Evolutionary conservation across 2,888 invertebrate genomes (phyloP), one percentile per base, ranked within the genome.

Genomic region (Aleiodes testaceus): DNA sequence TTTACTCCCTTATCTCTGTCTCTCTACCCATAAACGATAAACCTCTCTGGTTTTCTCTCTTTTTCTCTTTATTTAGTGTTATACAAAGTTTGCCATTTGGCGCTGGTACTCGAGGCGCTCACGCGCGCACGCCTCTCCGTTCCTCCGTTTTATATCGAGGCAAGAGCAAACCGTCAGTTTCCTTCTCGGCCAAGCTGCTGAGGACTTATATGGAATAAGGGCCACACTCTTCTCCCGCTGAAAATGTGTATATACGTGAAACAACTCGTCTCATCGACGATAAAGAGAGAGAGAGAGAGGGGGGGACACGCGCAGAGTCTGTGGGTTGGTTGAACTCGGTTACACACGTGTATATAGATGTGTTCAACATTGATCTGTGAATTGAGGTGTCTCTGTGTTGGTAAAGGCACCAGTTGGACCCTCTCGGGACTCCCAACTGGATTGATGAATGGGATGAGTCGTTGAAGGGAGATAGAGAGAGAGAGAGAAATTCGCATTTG

Each of bases 161-260:
- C 53, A 71, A 69, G 44, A 36, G 44, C 45, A 36, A 66, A 65
- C 64, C 69, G 72, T 74, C 69, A 70, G 74, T 75, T 75, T 75
- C 73, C 72, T 76, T 71, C 73, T 74, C 61, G 53, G 75, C 76
- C 69, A 69, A 74, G 72, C 72, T 74, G 73, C 69, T 73, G 74
- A 70, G 65, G 70, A 74, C 80, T 82, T 82, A 80, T 82, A 81
- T 73, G 82, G 82, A 72, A 77, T 78, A 81, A 82, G 80, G 80
- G 79, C 74, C 76, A 77, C 78, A 74, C 72, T 70, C 70, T 72
- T 72, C 72, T 70, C 66, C 70, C 69, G 53, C 66, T 50, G 20
- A 45, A 44, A 16, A 45, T 16, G 53, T 64, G 14, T 50, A 68
- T 66, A 65, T 50, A 49, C 49, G 45, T 59, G 47, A 20, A 66